Percentiles rank a stretch among this genome's conserved stretches.
Conservation (phyloP, 2,113 vertebrate genomes). For the Calonectris borealis region DNA sequence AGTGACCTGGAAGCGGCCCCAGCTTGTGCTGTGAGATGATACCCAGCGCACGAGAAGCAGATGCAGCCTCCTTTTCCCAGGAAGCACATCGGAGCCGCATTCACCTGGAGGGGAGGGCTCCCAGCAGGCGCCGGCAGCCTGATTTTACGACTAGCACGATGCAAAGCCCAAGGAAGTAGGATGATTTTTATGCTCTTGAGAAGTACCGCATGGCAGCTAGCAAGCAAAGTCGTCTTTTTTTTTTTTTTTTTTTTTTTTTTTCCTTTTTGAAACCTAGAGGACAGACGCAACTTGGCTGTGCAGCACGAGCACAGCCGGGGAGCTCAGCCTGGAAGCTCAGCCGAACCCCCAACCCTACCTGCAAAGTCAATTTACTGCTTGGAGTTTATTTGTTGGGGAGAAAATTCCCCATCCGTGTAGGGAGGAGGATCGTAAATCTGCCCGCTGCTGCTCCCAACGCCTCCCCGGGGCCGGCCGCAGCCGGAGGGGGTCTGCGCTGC, state of each 20-base stretch:
- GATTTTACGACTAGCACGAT: not conserved
- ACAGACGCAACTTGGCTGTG: not conserved
- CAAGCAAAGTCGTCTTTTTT: not conserved
- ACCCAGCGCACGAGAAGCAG: not conserved
- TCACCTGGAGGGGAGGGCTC: not conserved
- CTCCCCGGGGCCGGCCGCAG: accelerated
- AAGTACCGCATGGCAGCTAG: not conserved
- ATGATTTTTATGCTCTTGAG: not conserved
- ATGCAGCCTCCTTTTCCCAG: not conserved
- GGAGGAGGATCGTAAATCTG: not conserved
- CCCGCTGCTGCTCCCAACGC: not conserved
- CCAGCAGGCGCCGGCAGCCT: accelerated
- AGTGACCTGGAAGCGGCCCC: slow-evolving; percentile 32
- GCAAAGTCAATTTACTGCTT: not conserved
- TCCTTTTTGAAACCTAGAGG: not conserved
- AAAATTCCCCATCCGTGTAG: not conserved
- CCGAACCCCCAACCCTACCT: not conserved
- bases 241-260: not conserved
- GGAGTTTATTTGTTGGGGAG: not conserved
- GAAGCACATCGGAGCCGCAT: not conserved
- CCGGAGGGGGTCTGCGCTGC: not conserved
- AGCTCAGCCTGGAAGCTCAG: not conserved
- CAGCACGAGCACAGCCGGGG: accelerated
- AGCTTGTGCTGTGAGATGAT: not conserved
- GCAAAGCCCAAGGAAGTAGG: not conserved